These are phyloP conservation scores for Eurystomus glaucurus DNA, from an alignment of 2,797 vertebrate genomes.

Conservation along the genomic window DNA sequence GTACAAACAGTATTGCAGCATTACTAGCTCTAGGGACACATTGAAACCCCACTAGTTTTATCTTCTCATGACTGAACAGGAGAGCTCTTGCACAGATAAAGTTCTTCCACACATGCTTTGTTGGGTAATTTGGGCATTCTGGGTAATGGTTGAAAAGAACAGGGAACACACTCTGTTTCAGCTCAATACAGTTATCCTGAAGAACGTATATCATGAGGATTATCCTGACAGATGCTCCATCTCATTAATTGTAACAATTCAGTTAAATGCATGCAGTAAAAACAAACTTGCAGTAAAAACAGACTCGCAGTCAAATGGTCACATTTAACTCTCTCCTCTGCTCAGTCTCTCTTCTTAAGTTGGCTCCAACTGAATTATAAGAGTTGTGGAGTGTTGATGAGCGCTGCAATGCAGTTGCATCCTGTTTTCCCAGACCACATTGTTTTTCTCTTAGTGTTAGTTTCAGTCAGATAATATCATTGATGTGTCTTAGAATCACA, in stretches of 20 bases:
- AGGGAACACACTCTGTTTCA: background rate
- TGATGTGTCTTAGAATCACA: background rate
- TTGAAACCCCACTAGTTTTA: background rate
- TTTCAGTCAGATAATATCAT: rapidly evolving
- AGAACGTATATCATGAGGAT: background rate
- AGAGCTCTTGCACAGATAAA: background rate
- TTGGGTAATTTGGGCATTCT: background rate
- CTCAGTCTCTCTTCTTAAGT: background rate
- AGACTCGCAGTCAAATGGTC: background rate
- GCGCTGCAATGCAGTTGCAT: background rate
- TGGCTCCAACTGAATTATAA: background rate
- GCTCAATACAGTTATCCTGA: background rate
- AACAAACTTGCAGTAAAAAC: background rate
- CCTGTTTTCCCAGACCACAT: background rate
- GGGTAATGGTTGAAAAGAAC: background rate
- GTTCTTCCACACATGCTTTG: background rate
- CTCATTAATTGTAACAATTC: constrained; percentile 13
- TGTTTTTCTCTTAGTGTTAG: background rate
- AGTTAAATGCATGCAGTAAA: constrained; percentile 1
- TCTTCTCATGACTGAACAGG: background rate
- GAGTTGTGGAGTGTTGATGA: rapidly evolving
- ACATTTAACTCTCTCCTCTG: background rate
- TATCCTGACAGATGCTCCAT: background rate
- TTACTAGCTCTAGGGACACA: background rate
- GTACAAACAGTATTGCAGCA: background rate